Percentiles rank a stretch among this genome's conserved stretches.
These are phyloP conservation scores for Sus scrofa DNA, from an alignment of 2,113 vertebrate genomes.

Conservation along the genomic window DNA sequence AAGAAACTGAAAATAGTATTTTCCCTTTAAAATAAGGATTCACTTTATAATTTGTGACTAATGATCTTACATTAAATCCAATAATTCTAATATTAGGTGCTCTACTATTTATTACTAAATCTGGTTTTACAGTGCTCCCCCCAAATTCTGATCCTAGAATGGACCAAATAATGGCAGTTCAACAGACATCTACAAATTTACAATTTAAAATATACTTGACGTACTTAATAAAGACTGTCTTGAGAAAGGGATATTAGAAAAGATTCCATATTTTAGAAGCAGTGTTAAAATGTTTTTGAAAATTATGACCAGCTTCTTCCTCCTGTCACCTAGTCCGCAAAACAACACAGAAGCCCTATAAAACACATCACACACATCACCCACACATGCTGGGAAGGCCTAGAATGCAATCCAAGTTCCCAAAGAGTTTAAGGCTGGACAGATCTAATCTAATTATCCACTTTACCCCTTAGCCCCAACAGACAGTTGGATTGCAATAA, in stretches of 20 bases:
- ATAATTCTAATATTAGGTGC: slow-evolving; percentile 57
- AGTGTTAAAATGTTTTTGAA: not conserved
- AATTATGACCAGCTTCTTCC: not conserved
- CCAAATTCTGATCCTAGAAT: slow-evolving; percentile 36
- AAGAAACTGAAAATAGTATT: slow-evolving; percentile 35
- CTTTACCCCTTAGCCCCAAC: not conserved
- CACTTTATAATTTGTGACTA: not conserved
- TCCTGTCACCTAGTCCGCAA: not conserved
- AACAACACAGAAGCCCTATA: not conserved
- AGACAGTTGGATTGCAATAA: not conserved
- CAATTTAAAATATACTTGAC: not conserved
- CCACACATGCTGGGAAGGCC: not conserved
- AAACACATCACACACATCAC: not conserved
- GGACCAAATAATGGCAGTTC: not conserved
- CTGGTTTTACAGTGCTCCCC: not conserved
- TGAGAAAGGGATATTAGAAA: not conserved
- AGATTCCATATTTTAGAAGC: not conserved
- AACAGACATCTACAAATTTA: not conserved
- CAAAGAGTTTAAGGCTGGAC: not conserved
- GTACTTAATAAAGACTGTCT: not conserved
- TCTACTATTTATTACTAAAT: not conserved
- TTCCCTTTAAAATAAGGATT: slow-evolving; percentile 34
- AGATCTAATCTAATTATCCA: not conserved
- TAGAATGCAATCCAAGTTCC: not conserved
- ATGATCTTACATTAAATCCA: slow-evolving; percentile 36